Conservation (phyloP, 2,113 vertebrate species). For the Formicarius rufipectus region DNA sequence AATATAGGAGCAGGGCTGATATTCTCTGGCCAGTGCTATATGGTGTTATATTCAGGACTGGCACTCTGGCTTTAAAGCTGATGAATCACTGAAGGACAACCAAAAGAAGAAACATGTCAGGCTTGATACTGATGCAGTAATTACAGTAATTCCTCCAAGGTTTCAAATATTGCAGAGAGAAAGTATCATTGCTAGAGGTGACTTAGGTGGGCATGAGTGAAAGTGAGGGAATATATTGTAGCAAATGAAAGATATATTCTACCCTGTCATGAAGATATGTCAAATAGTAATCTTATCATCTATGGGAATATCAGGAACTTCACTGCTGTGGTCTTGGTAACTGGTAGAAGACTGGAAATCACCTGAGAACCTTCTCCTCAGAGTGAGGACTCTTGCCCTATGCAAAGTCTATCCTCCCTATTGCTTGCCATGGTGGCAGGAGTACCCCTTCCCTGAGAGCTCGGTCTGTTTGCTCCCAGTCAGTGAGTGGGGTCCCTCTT, state of each 20-base stretch:
- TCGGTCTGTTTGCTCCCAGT: neutral
- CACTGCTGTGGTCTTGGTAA: neutral
- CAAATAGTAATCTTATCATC: neutral
- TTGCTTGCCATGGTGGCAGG: neutral
- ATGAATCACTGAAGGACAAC: neutral
- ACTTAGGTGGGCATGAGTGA: neutral
- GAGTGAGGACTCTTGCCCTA: neutral
- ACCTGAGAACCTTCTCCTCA: neutral
- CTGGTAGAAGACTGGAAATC: neutral
- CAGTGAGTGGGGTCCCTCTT: constrained; percentile 46
- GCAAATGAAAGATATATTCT: neutral
- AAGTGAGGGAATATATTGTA: neutral
- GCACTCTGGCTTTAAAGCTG: neutral
- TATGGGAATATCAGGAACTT: neutral
- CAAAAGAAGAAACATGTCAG: neutral
- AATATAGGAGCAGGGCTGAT: too few relatives aligned
- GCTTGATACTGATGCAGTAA: neutral
- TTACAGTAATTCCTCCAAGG: neutral
- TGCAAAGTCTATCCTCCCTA: neutral
- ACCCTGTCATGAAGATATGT: neutral
- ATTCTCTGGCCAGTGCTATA: neutral
- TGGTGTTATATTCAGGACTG: neutral
- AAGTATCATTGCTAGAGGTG: neutral
- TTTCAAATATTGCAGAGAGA: neutral
- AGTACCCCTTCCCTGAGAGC: neutral